These are phyloP conservation scores for Carpatolechia fugitivella DNA, from an alignment of 2,888 invertebrate genomes.

Conservation along the genomic window DNA sequence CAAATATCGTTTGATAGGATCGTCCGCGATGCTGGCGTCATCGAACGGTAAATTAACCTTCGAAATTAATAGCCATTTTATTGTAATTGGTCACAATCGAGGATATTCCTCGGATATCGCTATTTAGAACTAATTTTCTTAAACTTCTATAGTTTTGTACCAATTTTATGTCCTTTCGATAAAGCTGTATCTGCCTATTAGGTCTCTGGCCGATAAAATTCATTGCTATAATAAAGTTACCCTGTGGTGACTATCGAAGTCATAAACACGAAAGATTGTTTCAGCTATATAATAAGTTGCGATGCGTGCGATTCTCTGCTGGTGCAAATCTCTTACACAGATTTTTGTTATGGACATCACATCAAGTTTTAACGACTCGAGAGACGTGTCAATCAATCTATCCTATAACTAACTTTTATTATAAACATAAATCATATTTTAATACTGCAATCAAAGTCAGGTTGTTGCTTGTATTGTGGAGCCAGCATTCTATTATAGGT, in stretches of 20 bases:
- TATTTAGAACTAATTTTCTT: slow-evolving; percentile 45
- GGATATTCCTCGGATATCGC: slow-evolving; percentile 43
- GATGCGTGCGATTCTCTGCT: background rate
- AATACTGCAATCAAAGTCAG: slow-evolving; percentile 5
- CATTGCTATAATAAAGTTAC: slow-evolving; percentile 34
- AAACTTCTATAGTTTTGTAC: slow-evolving; percentile 53
- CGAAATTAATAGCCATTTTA: slow-evolving; percentile 36
- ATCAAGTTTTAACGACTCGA: background rate
- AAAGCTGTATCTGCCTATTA: slow-evolving; percentile 51
- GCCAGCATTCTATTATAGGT: background rate
- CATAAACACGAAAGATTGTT: slow-evolving; percentile 19
- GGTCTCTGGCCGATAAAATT: slow-evolving; percentile 68
- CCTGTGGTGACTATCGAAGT: slow-evolving; percentile 11
- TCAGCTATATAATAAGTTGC: slow-evolving; percentile 8
- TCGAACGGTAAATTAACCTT: slow-evolving; percentile 25
- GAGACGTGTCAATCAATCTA: background rate
- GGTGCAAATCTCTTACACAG: background rate
- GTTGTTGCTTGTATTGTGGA: background rate
- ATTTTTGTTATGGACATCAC: background rate
- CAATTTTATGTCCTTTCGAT: slow-evolving; percentile 58
- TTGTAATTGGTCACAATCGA: slow-evolving; percentile 30
- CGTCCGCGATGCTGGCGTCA: slow-evolving; percentile 27
- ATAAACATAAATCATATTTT: slow-evolving; percentile 1
- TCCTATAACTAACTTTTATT: background rate
- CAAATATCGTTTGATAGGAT: slow-evolving; percentile 63